These are phyloP conservation scores for Carettochelys insculpta DNA, from an alignment of 2,113 vertebrate species.

Conservation along the genomic window DNA sequence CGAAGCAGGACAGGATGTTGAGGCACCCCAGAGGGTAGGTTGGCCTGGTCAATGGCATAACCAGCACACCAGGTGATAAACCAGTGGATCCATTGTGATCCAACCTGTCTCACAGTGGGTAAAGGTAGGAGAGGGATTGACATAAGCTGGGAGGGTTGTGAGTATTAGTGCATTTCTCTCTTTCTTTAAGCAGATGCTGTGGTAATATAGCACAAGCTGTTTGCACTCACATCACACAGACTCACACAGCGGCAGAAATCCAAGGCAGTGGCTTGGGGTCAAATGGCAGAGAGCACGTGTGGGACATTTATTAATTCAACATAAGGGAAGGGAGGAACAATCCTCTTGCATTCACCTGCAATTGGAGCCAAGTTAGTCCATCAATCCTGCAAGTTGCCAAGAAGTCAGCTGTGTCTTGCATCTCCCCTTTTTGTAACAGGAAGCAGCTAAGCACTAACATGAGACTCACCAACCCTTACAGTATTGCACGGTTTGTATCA, in stretches of 20 bases:
- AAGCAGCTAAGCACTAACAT: background rate
- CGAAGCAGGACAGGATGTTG: too few relatives aligned
- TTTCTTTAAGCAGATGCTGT: background rate
- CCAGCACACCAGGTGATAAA: too few relatives aligned
- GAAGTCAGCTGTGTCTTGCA: background rate
- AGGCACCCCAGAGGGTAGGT: too few relatives aligned
- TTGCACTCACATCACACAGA: fast-evolving
- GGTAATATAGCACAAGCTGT: fast-evolving
- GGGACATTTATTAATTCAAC: fast-evolving
- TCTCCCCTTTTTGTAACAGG: background rate
- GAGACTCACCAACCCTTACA: background rate
- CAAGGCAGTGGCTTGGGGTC: background rate
- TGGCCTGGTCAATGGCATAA: too few relatives aligned
- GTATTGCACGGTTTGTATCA: background rate
- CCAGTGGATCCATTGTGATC: too few relatives aligned
- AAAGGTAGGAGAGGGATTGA: too few relatives aligned
- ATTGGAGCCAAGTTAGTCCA: background rate
- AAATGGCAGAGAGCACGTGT: fast-evolving
- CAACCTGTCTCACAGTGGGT: too few relatives aligned
- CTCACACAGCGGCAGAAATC: background rate
- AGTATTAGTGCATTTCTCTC: background rate
- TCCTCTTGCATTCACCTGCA: background rate
- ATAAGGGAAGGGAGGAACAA: background rate
- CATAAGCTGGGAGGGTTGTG: background rate
- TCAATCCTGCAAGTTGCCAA: background rate